Percentiles rank a stretch among this genome's conserved stretches.
These are phyloP conservation scores for Archaeoteleia sp. DNA, from an alignment of 2,888 invertebrate genomes.

Conservation along the genomic window DNA sequence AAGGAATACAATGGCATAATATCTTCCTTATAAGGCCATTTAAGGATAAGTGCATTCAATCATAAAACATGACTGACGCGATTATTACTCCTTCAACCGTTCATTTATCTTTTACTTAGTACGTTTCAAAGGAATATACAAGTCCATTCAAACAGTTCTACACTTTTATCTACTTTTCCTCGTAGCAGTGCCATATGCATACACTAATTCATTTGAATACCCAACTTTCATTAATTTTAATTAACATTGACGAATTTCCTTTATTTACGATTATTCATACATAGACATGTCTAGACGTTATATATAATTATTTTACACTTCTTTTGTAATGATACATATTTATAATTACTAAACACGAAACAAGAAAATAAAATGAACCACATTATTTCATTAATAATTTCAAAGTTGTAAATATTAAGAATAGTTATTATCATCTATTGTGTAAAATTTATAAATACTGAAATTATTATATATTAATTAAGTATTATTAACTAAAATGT, in stretches of 20 bases:
- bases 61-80: slow-evolving; percentile 47
- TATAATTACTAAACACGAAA: too few relatives aligned
- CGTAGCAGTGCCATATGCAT: slow-evolving; percentile 17
- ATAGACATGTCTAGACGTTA: too few relatives aligned
- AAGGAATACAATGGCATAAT: slow-evolving; percentile 34
- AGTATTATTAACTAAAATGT: too few relatives aligned
- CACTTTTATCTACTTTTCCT: slow-evolving; percentile 34
- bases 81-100: slow-evolving; percentile 48
- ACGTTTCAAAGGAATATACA: slow-evolving; percentile 29
- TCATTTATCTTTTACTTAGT: slow-evolving; percentile 39
- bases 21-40: slow-evolving; percentile 40
- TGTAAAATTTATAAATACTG: too few relatives aligned
- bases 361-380: too few relatives aligned
- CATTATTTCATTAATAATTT: too few relatives aligned
- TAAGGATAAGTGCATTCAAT: slow-evolving; percentile 46
- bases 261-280: too few relatives aligned
- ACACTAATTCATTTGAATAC: slow-evolving; percentile 30
- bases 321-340: too few relatives aligned
- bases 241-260: slow-evolving; percentile 30
- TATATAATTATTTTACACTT: too few relatives aligned
- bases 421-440: too few relatives aligned
- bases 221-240: slow-evolving; percentile 47
- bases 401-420: too few relatives aligned
- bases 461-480: too few relatives aligned
- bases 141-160: slow-evolving; percentile 42